These are phyloP conservation scores for Alligator mississippiensis DNA, from an alignment of 2,113 vertebrate species.

Conservation along the genomic window DNA sequence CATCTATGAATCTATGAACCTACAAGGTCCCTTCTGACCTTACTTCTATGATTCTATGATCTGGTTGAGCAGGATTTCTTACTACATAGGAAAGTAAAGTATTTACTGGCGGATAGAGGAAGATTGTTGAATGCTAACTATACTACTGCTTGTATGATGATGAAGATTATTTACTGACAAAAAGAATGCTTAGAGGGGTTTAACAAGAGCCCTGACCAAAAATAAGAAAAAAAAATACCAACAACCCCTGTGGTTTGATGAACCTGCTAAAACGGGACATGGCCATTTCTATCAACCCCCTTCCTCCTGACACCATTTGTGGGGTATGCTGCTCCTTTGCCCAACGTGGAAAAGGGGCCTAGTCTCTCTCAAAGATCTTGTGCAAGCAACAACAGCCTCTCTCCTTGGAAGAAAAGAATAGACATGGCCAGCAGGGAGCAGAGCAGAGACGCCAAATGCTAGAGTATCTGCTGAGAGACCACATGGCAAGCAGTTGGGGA, in stretches of 20 bases:
- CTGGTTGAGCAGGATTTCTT: background rate
- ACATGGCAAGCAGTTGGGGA: background rate
- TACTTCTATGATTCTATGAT: too few relatives aligned
- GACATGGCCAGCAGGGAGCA: background rate
- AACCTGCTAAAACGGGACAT: background rate
- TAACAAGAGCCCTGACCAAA: background rate
- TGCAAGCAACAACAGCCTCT: background rate
- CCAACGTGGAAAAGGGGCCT: too few relatives aligned
- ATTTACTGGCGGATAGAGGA: background rate
- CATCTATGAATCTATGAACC: too few relatives aligned
- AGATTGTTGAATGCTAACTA: too few relatives aligned
- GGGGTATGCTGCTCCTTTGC: background rate
- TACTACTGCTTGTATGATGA: background rate
- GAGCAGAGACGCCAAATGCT: background rate
- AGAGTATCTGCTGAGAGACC: too few relatives aligned
- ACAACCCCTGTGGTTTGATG: background rate
- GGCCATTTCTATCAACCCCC: background rate
- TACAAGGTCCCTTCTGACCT: too few relatives aligned
- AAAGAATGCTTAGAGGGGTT: background rate
- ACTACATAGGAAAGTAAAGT: background rate
- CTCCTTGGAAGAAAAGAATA: background rate
- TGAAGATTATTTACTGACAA: background rate
- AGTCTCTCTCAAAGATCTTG: background rate
- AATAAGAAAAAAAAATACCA: background rate
- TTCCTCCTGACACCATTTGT: background rate